These are phyloP conservation scores for Rhagium mordax DNA, from an alignment of 2,888 invertebrate species.

Conservation along the genomic window DNA sequence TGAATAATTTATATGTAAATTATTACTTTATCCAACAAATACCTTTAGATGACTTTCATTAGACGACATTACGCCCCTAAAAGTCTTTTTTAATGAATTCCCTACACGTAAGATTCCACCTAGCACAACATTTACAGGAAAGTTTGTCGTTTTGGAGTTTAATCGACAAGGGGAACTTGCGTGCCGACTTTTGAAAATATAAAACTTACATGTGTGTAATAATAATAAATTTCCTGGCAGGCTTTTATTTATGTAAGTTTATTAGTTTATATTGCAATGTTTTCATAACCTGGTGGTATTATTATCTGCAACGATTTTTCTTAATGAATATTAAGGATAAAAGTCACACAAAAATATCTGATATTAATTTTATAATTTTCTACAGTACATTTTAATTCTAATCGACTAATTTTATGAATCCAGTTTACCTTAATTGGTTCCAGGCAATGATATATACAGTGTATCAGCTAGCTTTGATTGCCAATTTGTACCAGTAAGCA, in stretches of 20 bases:
- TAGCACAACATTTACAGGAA: neutral
- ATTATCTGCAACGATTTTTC: too few relatives aligned
- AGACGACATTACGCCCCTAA: neutral
- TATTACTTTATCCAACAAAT: conserved; percentile 11
- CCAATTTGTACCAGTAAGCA: conserved; percentile 9
- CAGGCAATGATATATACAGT: neutral
- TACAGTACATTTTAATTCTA: neutral
- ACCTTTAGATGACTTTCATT: neutral
- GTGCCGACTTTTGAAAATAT: neutral
- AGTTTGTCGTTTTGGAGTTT: neutral
- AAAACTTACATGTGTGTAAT: neutral
- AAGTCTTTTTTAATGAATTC: neutral
- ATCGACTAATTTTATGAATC: neutral
- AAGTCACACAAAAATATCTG: too few relatives aligned
- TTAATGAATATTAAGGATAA: too few relatives aligned
- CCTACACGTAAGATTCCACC: neutral
- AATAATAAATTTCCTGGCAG: neutral
- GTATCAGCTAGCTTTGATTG: conserved; percentile 1
- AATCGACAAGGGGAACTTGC: neutral
- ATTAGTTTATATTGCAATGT: too few relatives aligned
- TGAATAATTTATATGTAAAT: conserved; percentile 23
- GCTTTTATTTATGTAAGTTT: too few relatives aligned
- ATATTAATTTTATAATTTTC: too few relatives aligned
- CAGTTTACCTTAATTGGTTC: neutral
- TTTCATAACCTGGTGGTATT: too few relatives aligned